These are phyloP conservation scores for Agrypnus murinus DNA, from an alignment of 2,888 invertebrate genomes.

Conservation along the genomic window DNA sequence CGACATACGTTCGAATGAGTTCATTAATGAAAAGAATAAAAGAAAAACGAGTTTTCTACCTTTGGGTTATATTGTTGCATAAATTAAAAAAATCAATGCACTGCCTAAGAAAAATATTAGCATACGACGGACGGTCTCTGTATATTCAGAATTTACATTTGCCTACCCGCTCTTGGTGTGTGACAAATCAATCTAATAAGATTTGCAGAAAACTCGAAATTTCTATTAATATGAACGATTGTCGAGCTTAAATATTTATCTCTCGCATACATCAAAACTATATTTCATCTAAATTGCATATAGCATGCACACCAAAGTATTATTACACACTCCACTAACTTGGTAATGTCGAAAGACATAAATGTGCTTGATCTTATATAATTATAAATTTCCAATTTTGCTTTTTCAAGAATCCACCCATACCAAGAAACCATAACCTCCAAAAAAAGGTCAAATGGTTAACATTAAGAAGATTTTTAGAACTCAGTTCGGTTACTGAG, in stretches of 20 bases:
- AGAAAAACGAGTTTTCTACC: slow-evolving; percentile 35
- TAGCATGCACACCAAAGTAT: slow-evolving; percentile 37
- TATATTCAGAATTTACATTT: slow-evolving; percentile 31
- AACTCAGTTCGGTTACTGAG: too few species aligned
- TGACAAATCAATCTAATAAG: slow-evolving; percentile 17
- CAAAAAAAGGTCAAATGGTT: too few species aligned
- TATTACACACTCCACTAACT: too few species aligned
- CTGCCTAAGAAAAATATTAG: slow-evolving; percentile 45
- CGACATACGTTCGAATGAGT: slow-evolving; percentile 11
- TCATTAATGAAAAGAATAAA: slow-evolving; percentile 29
- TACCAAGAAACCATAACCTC: too few species aligned
- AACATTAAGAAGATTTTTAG: too few species aligned
- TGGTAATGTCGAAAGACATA: too few species aligned
- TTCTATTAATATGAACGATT: slow-evolving; percentile 19
- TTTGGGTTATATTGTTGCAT: slow-evolving; percentile 47
- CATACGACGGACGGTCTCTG: slow-evolving; percentile 38
- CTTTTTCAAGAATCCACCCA: too few species aligned
- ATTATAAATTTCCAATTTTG: too few species aligned
- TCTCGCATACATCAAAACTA: slow-evolving; percentile 11
- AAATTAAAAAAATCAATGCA: slow-evolving; percentile 52
- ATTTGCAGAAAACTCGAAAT: slow-evolving; percentile 25
- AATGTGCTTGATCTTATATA: too few species aligned
- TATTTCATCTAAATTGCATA: slow-evolving; percentile 40
- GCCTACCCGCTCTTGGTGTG: not conserved
- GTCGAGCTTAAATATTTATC: slow-evolving; percentile 14